Evolutionary conservation across 2,888 invertebrate species (phyloP).

Genomic region (Watsonalla binaria): DNA sequence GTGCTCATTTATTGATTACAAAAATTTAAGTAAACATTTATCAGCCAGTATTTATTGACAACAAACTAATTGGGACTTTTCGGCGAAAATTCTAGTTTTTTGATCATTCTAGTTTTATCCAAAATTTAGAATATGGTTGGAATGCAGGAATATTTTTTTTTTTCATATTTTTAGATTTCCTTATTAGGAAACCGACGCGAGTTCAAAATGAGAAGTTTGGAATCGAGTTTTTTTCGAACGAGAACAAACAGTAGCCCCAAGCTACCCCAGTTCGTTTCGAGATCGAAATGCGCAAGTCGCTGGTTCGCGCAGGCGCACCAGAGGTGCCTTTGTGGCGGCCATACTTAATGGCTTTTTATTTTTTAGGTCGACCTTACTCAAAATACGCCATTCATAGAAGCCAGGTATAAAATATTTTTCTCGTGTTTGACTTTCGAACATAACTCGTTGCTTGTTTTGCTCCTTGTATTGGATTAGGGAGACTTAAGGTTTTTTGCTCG

Average conservation of each 20-base stretch:
- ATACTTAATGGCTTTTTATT: slow-evolving; percentile 63
- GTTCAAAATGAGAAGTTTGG: not conserved
- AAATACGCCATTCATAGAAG: slow-evolving; percentile 69
- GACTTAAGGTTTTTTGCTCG: slow-evolving; percentile 8
- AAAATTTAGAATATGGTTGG: too few species aligned
- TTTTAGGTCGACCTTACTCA: slow-evolving; percentile 57
- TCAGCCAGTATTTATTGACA: too few species aligned
- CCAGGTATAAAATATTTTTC: slow-evolving; percentile 66
- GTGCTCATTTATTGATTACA: too few species aligned
- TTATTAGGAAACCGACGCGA: too few species aligned
- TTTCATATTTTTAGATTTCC: too few species aligned
- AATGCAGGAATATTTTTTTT: too few species aligned
- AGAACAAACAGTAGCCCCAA: not conserved
- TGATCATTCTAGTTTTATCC: too few species aligned
- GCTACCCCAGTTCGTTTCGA: not conserved
- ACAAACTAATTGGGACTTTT: too few species aligned
- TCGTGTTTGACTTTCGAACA: slow-evolving; percentile 37
- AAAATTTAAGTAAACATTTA: too few species aligned
- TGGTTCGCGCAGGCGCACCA: slow-evolving; percentile 58
- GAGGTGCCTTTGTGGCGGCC: slow-evolving; percentile 71
- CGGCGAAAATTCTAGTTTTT: too few species aligned
- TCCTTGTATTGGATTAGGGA: slow-evolving; percentile 30
- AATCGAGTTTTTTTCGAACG: not conserved
- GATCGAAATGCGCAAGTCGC: slow-evolving; percentile 64
- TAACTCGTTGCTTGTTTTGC: slow-evolving; percentile 27